These are phyloP conservation scores for Agrotis puta DNA, from an alignment of 2,888 invertebrate genomes.

Conservation along the genomic window DNA sequence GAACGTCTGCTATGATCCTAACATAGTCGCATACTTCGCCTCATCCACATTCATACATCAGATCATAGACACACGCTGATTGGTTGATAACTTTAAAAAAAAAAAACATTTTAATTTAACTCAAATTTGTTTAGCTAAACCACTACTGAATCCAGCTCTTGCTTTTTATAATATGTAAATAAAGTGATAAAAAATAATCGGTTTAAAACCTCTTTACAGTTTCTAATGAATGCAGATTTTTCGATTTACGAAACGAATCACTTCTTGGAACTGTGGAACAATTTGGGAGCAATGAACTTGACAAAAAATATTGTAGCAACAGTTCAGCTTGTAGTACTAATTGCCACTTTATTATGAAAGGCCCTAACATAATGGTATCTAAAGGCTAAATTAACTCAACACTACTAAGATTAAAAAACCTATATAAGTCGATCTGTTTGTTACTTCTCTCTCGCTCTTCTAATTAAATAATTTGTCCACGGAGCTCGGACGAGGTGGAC, in stretches of 20 bases:
- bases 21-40: too few species aligned
- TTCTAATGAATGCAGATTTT: slow-evolving; percentile 47
- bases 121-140: slow-evolving; percentile 6
- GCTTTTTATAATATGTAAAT: slow-evolving; percentile 35
- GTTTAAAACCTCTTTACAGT: slow-evolving; percentile 34
- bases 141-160: slow-evolving; percentile 23
- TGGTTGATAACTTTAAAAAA: neutral
- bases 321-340: slow-evolving; percentile 34
- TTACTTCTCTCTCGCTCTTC: too few species aligned
- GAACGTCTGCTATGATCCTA: too few species aligned
- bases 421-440: too few species aligned
- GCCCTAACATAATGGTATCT: slow-evolving; percentile 24
- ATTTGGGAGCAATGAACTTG: slow-evolving; percentile 32
- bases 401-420: neutral
- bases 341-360: slow-evolving; percentile 32
- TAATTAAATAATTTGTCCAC: too few species aligned
- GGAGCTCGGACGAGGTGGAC: too few species aligned
- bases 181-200: slow-evolving; percentile 42
- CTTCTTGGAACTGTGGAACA: slow-evolving; percentile 26
- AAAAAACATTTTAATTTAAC: slow-evolving; percentile 9
- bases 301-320: slow-evolving; percentile 35
- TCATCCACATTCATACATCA: too few species aligned
- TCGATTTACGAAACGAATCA: slow-evolving; percentile 29
- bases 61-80: too few species aligned
- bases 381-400: slow-evolving; percentile 17